Evolutionary conservation across 2,113 vertebrate genomes (phyloP).

Genomic region (Calidris pugnax): DNA sequence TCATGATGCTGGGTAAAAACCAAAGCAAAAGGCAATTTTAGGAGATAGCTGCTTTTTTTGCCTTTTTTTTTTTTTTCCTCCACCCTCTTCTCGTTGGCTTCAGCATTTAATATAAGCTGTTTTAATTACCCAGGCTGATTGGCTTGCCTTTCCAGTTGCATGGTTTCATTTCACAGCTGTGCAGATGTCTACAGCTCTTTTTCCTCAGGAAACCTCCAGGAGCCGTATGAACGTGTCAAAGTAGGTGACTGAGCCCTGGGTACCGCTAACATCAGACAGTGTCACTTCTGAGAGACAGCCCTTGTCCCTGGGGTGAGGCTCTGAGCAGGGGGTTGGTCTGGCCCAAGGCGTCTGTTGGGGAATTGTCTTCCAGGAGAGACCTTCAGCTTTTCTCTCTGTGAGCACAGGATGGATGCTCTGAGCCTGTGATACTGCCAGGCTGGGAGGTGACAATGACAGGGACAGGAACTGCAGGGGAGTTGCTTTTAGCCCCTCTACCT

Average conservation of each 20-base stretch:
- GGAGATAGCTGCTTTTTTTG: slow-evolving; percentile 9
- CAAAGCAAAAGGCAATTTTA: slow-evolving; percentile 64
- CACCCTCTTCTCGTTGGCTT: slow-evolving; percentile 19
- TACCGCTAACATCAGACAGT: background rate
- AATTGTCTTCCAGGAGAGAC: background rate
- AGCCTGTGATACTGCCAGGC: background rate
- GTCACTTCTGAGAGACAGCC: background rate
- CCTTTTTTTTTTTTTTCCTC: background rate
- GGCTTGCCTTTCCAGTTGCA: slow-evolving; percentile 40
- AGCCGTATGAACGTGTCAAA: background rate
- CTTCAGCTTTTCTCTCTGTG: background rate
- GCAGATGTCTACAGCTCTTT: slow-evolving; percentile 32
- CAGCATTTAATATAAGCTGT: slow-evolving; percentile 60
- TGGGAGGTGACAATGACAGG: background rate
- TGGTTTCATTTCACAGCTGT: slow-evolving; percentile 45
- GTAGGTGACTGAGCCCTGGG: background rate
- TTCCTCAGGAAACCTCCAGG: background rate
- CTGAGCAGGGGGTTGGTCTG: background rate
- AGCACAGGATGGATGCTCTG: background rate
- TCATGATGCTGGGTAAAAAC: slow-evolving; percentile 60
- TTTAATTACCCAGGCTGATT: slow-evolving; percentile 69
- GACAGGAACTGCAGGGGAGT: background rate
- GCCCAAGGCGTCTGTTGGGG: background rate
- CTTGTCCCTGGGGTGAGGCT: background rate
- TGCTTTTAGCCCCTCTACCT: background rate